A percentile compares a stretch with the other conserved stretches of the same genome.
These are phyloP conservation scores for Drosophila putrida DNA, from an alignment of 2,888 invertebrate genomes.

Conservation along the genomic window DNA sequence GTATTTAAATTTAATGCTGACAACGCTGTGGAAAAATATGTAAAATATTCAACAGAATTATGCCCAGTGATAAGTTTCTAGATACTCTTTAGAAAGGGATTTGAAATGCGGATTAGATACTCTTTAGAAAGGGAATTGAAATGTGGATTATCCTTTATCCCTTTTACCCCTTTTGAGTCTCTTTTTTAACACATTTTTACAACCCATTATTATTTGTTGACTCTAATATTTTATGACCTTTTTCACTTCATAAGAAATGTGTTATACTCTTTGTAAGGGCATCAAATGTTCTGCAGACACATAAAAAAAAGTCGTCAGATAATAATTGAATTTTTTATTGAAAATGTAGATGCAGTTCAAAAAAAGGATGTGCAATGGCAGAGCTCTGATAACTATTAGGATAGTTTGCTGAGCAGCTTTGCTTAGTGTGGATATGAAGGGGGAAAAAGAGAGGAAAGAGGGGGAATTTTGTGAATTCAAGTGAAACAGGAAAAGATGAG, in stretches of 20 bases:
- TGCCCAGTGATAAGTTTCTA: neutral
- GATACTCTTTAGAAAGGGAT: neutral
- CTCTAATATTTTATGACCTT: neutral
- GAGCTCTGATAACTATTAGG: conserved; percentile 24
- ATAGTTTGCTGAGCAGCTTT: conserved; percentile 12
- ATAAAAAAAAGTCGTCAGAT: conserved; percentile 25
- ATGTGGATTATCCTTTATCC: too few relatives aligned
- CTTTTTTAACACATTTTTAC: too few relatives aligned
- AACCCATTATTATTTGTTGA: neutral
- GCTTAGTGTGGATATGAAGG: neutral
- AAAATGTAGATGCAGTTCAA: conserved; percentile 14
- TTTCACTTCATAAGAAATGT: neutral
- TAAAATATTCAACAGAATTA: neutral
- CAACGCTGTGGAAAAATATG: neutral
- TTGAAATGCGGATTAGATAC: too few relatives aligned
- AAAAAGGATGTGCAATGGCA: conserved; percentile 1
- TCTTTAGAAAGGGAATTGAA: too few relatives aligned
- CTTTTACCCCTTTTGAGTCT: too few relatives aligned
- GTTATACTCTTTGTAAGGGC: neutral
- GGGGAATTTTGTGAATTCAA: conserved; percentile 39
- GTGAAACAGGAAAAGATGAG: conserved; percentile 31
- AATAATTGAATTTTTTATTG: conserved; percentile 72
- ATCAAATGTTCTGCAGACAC: conserved; percentile 6
- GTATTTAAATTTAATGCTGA: conserved; percentile 5
- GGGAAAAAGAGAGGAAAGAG: neutral